Percentiles rank a stretch among this genome's conserved stretches.
These are phyloP conservation scores for Neodiprion fabricii DNA, from an alignment of 1,140 invertebrate species.

Conservation along the genomic window DNA sequence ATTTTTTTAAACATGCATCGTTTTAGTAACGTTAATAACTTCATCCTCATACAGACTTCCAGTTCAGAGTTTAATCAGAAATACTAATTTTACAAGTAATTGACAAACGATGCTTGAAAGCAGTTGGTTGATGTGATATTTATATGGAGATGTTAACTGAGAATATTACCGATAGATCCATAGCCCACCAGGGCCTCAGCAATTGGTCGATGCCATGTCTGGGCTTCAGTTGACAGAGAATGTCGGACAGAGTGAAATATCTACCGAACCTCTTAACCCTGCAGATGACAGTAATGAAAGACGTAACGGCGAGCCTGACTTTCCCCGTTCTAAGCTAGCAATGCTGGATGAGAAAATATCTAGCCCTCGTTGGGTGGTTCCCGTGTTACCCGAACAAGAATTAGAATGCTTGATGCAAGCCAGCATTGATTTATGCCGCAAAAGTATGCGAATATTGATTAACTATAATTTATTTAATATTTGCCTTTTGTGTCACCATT, in stretches of 20 bases:
- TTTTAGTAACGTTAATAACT: too few relatives aligned
- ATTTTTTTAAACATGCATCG: too few relatives aligned
- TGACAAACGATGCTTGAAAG: too few relatives aligned
- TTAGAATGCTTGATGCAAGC: slow-evolving; percentile 90
- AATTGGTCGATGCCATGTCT: slow-evolving; percentile 56
- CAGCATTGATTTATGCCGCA: slow-evolving; percentile 84
- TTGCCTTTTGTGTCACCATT: not conserved
- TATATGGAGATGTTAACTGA: slow-evolving; percentile 12
- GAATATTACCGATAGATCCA: slow-evolving; percentile 44
- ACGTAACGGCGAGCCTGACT: slow-evolving; percentile 70
- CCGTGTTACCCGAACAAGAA: slow-evolving; percentile 95
- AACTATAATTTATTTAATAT: not conserved
- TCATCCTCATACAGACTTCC: too few relatives aligned
- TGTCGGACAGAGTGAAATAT: slow-evolving; percentile 48
- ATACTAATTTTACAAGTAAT: not conserved
- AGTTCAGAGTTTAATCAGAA: too few relatives aligned
- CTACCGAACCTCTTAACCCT: slow-evolving; percentile 44
- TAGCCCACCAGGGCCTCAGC: slow-evolving; percentile 59
- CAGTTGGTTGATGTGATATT: not conserved
- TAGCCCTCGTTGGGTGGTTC: slow-evolving; percentile 94
- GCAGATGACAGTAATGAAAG: slow-evolving; percentile 58
- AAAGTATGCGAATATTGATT: slow-evolving; percentile 62
- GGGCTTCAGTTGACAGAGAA: slow-evolving; percentile 57
- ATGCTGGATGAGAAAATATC: slow-evolving; percentile 95
- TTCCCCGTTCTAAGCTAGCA: slow-evolving; percentile 86